These are phyloP conservation scores for Gadus macrocephalus DNA, from an alignment of 2,113 vertebrate genomes.

Conservation along the genomic window DNA sequence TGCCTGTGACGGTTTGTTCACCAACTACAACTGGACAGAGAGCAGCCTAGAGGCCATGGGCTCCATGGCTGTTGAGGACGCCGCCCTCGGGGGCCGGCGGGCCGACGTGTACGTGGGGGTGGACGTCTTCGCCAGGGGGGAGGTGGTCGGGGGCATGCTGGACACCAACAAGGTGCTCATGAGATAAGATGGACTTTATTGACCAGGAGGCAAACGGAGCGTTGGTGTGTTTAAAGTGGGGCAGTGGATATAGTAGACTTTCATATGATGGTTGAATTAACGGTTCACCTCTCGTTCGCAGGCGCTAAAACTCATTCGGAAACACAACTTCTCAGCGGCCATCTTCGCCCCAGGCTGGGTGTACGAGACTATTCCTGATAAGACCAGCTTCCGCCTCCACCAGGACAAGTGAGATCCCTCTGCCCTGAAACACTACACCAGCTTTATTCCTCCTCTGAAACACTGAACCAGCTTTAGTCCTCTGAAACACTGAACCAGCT, in stretches of 20 bases:
- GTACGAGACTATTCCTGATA: constrained; percentile 80
- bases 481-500: no score
- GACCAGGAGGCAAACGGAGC: no score
- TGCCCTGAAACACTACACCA: no score
- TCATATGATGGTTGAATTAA: background rate
- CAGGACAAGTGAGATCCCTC: constrained; percentile 82
- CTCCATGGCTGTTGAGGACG: constrained; percentile 19
- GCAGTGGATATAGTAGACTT: background rate
- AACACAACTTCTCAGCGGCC: constrained; percentile 79
- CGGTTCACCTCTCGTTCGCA: constrained; percentile 39
- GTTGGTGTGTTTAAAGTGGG: background rate
- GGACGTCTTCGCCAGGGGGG: constrained; percentile 89
- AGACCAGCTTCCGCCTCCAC: constrained; percentile 78
- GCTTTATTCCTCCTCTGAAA: no score
- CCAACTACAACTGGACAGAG: constrained; percentile 96
- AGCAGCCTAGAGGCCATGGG: constrained; percentile 72
- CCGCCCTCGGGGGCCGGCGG: constrained; percentile 58
- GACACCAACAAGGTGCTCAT: constrained; percentile 82
- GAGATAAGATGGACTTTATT: no score
- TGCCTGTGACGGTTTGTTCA: constrained; percentile 88
- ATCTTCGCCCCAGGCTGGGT: constrained; percentile 97
- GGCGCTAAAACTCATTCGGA: constrained; percentile 85
- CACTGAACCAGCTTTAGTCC: no score
- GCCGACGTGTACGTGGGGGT: constrained; percentile 83
- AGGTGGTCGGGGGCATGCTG: constrained; percentile 81